These are phyloP conservation scores for Spinus pinus DNA, from an alignment of 2,797 vertebrate species.

Conservation along the genomic window DNA sequence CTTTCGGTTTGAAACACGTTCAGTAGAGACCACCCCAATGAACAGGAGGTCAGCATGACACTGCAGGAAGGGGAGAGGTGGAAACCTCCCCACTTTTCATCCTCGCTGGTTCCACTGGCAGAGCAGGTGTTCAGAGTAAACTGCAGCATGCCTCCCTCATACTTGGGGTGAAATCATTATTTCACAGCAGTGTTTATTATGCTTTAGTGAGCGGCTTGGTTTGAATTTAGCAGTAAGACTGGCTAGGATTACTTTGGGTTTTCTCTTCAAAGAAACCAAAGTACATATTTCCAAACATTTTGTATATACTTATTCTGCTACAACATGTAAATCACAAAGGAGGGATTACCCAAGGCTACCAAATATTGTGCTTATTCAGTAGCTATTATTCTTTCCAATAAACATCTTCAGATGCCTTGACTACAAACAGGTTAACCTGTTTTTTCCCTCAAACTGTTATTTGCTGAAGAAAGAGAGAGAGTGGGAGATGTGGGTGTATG, in stretches of 20 bases:
- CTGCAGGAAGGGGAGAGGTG: neutral
- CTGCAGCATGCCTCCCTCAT: neutral
- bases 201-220: neutral
- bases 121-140: neutral
- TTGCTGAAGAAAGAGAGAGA: neutral
- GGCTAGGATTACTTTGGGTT: constrained; percentile 11
- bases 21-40: constrained; percentile 1
- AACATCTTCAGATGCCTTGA: constrained; percentile 29
- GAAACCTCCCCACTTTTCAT: neutral
- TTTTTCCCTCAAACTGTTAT: constrained; percentile 12
- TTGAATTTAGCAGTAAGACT: neutral
- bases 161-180: neutral
- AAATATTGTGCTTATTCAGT: constrained; percentile 28
- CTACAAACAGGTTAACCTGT: neutral
- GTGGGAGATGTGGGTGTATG: neutral
- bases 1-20: constrained; percentile 41
- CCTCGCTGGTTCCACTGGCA: neutral
- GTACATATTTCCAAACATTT: constrained; percentile 31
- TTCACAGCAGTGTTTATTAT: constrained; percentile 42
- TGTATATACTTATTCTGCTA: constrained; percentile 29
- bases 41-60: neutral
- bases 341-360: constrained; percentile 58
- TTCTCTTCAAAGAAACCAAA: constrained; percentile 13
- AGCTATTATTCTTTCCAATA: constrained; percentile 55
- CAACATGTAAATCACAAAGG: constrained; percentile 55